Conservation (phyloP, 23 tunicate genomes). For the Aplidium turbinatum region DNA sequence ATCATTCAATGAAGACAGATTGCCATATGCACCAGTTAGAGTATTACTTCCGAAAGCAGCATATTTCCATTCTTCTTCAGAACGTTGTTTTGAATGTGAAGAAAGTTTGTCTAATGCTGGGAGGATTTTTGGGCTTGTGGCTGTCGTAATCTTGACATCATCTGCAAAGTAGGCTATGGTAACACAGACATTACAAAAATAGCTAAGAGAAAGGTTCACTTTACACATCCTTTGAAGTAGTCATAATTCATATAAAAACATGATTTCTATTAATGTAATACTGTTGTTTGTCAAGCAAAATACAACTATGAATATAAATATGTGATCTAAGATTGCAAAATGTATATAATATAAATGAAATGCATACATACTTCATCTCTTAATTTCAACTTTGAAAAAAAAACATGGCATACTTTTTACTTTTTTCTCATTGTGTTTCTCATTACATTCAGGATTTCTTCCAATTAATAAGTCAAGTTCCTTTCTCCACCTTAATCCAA, state of each 20-base stretch:
- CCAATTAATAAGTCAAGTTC: constrained; percentile 20
- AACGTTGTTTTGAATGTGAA: neutral
- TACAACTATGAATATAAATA: neutral
- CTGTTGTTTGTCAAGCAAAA: neutral
- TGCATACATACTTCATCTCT: neutral
- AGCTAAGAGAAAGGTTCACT: no score
- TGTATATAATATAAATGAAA: neutral
- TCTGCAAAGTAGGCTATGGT: neutral
- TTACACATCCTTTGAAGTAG: no score
- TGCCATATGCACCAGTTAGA: constrained; percentile 84
- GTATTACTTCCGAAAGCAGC: constrained; percentile 60
- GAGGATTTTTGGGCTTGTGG: neutral
- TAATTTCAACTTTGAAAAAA: neutral
- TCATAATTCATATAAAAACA: no score
- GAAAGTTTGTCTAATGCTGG: constrained; percentile 29
- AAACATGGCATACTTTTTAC: neutral
- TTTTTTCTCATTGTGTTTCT: neutral
- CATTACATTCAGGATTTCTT: neutral
- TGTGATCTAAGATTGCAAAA: neutral
- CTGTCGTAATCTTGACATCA: neutral
- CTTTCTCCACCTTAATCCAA: constrained; percentile 17
- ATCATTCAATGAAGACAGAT: constrained; percentile 36
- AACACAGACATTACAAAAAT: neutral
- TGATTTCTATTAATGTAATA: no score
- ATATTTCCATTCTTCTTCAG: constrained; percentile 60